Conservation (phyloP, 2,888 invertebrate species). For the Boloria selene region DNA sequence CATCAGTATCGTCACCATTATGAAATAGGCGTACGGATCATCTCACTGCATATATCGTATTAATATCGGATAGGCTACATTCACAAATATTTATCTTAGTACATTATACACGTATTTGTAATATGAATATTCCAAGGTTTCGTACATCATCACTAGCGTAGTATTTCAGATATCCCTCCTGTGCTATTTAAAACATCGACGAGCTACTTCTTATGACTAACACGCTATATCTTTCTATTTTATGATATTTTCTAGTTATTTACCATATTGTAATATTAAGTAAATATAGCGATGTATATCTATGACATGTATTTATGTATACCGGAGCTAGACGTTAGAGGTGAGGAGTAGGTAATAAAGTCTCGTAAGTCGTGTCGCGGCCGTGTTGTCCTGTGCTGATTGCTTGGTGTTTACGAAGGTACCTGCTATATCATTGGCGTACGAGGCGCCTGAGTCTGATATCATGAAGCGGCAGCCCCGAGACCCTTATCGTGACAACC, state of each 20-base stretch:
- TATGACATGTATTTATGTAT: constrained; percentile 45
- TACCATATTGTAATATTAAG: constrained; percentile 60
- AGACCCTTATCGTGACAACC: constrained; percentile 98
- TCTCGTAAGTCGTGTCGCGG: constrained; percentile 57
- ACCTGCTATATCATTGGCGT: constrained; percentile 99
- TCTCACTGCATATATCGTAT: constrained; percentile 54
- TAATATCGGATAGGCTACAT: constrained; percentile 47
- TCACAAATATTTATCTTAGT: constrained; percentile 31
- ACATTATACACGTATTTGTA: constrained; percentile 50
- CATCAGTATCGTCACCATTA: constrained; percentile 59
- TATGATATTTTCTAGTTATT: constrained; percentile 58
- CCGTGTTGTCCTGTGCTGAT: constrained; percentile 69
- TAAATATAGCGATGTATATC: constrained; percentile 48
- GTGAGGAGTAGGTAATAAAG: constrained; percentile 55
- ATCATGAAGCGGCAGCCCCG: constrained; percentile 99
- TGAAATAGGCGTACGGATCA: constrained; percentile 35
- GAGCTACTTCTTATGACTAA: constrained; percentile 57
- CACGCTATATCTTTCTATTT: constrained; percentile 70
- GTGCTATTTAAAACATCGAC: constrained; percentile 56
- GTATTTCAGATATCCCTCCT: constrained; percentile 62
- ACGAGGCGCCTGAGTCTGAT: constrained; percentile 99
- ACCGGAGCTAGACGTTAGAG: constrained; percentile 43
- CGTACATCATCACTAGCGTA: constrained; percentile 71
- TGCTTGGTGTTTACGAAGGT: constrained; percentile 88
- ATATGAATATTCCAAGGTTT: constrained; percentile 63